phyloP scores from a whole-genome alignment of 2,888 invertebrate species.

The Cerceris ruficornis region DNA sequence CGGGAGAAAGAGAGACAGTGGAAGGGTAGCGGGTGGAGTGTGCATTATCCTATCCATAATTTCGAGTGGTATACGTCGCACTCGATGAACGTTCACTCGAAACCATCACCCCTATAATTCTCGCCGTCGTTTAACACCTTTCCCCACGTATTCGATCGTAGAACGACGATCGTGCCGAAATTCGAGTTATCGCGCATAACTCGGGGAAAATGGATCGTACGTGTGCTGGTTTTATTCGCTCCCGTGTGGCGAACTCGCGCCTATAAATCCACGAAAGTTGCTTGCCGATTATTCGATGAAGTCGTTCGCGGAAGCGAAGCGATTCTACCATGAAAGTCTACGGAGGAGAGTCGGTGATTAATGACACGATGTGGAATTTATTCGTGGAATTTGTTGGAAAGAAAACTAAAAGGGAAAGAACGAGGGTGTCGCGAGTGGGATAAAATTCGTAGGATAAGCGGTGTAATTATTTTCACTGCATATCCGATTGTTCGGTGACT shows the following conservation, averaged over 20 bases:
- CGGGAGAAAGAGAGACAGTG: too few relatives aligned
- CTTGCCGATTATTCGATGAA: constrained; percentile 21
- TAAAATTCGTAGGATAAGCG: too few relatives aligned
- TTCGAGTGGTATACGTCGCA: constrained; percentile 10
- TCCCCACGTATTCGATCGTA: not conserved
- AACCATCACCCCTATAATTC: constrained; percentile 6
- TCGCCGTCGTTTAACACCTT: constrained; percentile 8
- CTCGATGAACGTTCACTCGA: constrained; percentile 5
- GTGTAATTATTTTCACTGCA: too few relatives aligned
- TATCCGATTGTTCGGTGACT: too few relatives aligned
- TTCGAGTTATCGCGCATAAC: constrained; percentile 4
- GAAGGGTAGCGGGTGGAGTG: not conserved
- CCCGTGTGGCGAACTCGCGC: constrained; percentile 1
- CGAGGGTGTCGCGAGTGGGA: too few relatives aligned
- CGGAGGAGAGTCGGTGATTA: not conserved
- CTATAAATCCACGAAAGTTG: constrained; percentile 26
- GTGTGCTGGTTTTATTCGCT: constrained; percentile 12
- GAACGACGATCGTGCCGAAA: not conserved
- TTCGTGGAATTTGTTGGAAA: too few relatives aligned
- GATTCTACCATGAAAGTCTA: constrained; percentile 1
- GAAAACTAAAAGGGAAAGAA: too few relatives aligned
- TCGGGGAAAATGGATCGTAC: constrained; percentile 9
- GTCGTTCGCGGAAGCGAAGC: not conserved
- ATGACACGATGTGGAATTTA: too few relatives aligned
- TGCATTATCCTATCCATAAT: constrained; percentile 17